Evolutionary conservation across 1,140 invertebrate species (phyloP), one percentile per base, ranked within the genome.

Genomic region (Drosophila novamexicana): DNA sequence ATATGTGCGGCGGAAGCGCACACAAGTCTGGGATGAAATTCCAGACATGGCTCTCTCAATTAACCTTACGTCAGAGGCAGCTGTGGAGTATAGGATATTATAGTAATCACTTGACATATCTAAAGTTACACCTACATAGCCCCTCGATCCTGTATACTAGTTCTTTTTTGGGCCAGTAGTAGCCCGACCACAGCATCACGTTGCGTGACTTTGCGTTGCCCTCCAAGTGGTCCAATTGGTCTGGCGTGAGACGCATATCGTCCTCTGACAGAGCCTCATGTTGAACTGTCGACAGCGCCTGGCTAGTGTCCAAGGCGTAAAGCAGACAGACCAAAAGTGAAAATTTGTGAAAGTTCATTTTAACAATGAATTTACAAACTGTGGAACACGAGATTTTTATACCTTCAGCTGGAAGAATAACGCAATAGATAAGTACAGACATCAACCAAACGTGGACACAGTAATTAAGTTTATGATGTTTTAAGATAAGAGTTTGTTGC

Each of bases 71-170:
- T 75, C 71, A 2, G 7, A 4, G 2, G 16, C 2, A 7, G 39
- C 78, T 81, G 32, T 12, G 22, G 14, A n/a, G 16, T 6, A 49
- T 5, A 5, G 4, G n/a, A 45, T 8, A 12, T 49, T 40, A 6
- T 12, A 32, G 10, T 7, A 6, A 7, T 2, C 29, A 32, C 29
- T 50, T n/a, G 29, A 2, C 10, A n/a, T 10, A 6, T 32, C 22
- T 7, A 5, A 2, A 14, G 29, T 1, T 2, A 6, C 1, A 62
- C 80, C 37, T 67, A 83, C 80, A 34, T 5, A 83, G 16, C 0
- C 63, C 76, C 0, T 7, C 66, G n/a, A 76, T 42, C 7, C 75
- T 83, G 18, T 83, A 83, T 0, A 83, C 72, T 0, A 83, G 56
- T 8, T 62, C 75, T 1, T 39, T 45, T 0, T 65, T 42, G 10